Evolutionary conservation across 2,888 invertebrate genomes (phyloP).

Genomic region (Eristalinus aeneus): DNA sequence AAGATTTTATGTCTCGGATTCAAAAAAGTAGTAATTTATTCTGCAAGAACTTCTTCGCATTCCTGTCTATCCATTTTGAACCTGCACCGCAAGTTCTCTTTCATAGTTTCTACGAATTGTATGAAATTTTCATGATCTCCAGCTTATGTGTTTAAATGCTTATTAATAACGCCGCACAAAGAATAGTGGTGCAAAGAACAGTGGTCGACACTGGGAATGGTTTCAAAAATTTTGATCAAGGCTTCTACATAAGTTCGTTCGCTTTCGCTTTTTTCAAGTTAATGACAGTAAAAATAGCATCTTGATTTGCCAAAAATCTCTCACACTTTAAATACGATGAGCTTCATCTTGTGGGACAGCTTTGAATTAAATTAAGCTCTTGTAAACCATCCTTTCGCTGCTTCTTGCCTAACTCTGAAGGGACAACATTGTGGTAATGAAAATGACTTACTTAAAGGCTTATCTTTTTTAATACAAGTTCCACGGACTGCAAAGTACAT

Average conservation of each 20-base stretch:
- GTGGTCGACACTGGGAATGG: background rate
- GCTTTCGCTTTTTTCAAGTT: background rate
- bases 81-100: background rate
- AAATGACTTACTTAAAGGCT: background rate
- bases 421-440: background rate
- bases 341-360: slow-evolving; percentile 9
- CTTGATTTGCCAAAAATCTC: background rate
- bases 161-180: background rate
- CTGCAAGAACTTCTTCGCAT: background rate
- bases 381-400: slow-evolving; percentile 9
- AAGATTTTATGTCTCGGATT: no score
- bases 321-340: slow-evolving; percentile 9
- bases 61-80: slow-evolving; percentile 4
- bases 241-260: background rate
- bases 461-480: background rate
- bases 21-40: background rate
- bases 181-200: slow-evolving; percentile 15
- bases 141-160: background rate
- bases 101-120: background rate
- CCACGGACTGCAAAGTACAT: no score
- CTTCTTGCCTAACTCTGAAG: slow-evolving; percentile 5
- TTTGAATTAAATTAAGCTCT: slow-evolving; percentile 22
- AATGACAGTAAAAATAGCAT: slow-evolving; percentile 2
- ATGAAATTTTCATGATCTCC: background rate
- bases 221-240: no score